phyloP scores from a whole-genome alignment of 2,113 vertebrate genomes.

The Nansenia antarctica region DNA sequence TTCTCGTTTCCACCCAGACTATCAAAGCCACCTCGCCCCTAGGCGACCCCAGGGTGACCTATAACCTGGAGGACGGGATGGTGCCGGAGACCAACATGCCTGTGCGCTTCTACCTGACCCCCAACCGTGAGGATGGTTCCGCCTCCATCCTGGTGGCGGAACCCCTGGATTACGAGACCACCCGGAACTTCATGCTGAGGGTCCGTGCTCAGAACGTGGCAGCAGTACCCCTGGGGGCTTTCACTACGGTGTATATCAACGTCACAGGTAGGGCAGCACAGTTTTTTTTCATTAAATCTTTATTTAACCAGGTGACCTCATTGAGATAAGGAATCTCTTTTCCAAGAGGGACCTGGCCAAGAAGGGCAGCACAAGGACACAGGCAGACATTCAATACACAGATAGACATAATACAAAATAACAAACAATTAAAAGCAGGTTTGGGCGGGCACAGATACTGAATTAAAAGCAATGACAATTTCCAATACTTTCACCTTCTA shows the following conservation, averaged over 20 bases:
- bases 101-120: slow-evolving; percentile 86
- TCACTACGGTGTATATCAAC: slow-evolving; percentile 79
- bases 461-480: too few species aligned
- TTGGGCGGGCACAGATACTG: too few species aligned
- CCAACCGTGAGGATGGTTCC: slow-evolving; percentile 85
- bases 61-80: slow-evolving; percentile 86
- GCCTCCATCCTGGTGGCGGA: slow-evolving; percentile 87
- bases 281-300: too few species aligned
- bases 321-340: too few species aligned
- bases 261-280: slow-evolving; percentile 77
- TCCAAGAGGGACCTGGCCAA: too few species aligned
- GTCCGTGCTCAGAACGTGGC: slow-evolving; percentile 87
- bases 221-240: slow-evolving; percentile 83
- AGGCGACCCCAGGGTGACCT: slow-evolving; percentile 86
- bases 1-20: slow-evolving; percentile 66
- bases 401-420: too few species aligned
- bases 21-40: slow-evolving; percentile 86
- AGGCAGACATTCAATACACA: too few species aligned
- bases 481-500: too few species aligned
- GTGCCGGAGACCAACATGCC: slow-evolving; percentile 90
- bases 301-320: too few species aligned
- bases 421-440: too few species aligned
- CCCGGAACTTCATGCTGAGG: slow-evolving; percentile 80
- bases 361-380: too few species aligned
- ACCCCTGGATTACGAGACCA: slow-evolving; percentile 85